phyloP scores from a whole-genome alignment of 1,140 invertebrate species.

The Orussus abietinus region DNA sequence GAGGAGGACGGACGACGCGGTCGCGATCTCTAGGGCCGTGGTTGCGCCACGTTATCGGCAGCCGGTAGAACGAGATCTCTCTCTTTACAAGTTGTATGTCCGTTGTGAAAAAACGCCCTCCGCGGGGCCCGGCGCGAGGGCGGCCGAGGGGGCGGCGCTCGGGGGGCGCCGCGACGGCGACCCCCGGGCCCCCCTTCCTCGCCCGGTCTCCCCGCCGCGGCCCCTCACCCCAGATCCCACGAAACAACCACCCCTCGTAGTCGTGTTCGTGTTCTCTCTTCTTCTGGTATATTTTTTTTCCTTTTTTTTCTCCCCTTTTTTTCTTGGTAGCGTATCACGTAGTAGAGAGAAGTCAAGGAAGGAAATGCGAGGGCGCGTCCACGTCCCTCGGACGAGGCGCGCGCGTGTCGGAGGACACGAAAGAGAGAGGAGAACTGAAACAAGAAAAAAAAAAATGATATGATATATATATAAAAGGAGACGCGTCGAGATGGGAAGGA shows the following conservation, averaged over 20 bases:
- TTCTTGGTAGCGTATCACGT: too few species aligned
- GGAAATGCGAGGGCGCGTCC: too few species aligned
- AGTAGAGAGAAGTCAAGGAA: too few species aligned
- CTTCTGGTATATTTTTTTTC: slow-evolving; percentile 16
- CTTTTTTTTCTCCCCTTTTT: slow-evolving; percentile 20
- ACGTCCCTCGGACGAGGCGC: too few species aligned
- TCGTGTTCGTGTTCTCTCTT: slow-evolving; percentile 42
- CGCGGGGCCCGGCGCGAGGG: too few species aligned
- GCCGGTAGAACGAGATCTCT: slow-evolving; percentile 37
- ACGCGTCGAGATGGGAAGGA: too few species aligned
- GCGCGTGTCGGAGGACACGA: too few species aligned
- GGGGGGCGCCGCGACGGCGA: not conserved
- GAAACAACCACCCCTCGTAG: slow-evolving; percentile 44
- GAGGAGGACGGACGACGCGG: too few species aligned
- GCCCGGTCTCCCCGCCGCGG: slow-evolving; percentile 19
- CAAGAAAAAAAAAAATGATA: too few species aligned
- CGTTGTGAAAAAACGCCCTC: too few species aligned
- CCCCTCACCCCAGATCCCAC: slow-evolving; percentile 24
- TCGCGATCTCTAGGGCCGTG: slow-evolving; percentile 35
- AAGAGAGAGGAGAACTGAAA: too few species aligned
- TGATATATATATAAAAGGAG: too few species aligned
- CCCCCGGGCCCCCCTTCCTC: not conserved
- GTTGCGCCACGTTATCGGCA: slow-evolving; percentile 49
- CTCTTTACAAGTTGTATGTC: slow-evolving; percentile 36
- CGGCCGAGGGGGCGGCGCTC: not conserved